Percentiles rank a stretch among this genome's conserved stretches.
Conservation (phyloP, 2,888 invertebrate species). For the Argynnis bischoffii region DNA sequence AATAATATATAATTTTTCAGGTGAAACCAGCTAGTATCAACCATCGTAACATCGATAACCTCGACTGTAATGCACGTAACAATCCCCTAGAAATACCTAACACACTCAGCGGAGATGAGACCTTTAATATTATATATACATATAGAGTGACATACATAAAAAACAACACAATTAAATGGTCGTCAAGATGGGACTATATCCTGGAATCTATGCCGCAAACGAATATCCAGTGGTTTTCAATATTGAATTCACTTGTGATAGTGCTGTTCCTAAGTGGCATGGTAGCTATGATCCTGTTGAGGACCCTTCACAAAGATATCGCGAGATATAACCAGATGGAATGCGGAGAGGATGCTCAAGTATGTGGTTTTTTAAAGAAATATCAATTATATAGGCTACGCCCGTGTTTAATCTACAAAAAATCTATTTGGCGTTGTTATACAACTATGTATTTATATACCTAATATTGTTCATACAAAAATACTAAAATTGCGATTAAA, state of each 20-base stretch:
- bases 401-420: too few relatives aligned
- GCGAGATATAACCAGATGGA: slow-evolving; percentile 98
- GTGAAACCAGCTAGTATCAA: slow-evolving; percentile 82
- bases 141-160: slow-evolving; percentile 92
- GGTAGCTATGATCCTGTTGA: slow-evolving; percentile 99
- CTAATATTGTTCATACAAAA: too few relatives aligned
- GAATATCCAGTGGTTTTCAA: slow-evolving; percentile 99
- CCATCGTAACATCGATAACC: slow-evolving; percentile 69
- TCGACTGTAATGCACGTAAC: slow-evolving; percentile 78
- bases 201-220: slow-evolving; percentile 99
- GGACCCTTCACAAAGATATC: slow-evolving; percentile 98
- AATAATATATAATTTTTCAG: slow-evolving; percentile 37
- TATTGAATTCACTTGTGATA: slow-evolving; percentile 98
- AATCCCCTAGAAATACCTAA: slow-evolving; percentile 87
- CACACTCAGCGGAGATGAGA: slow-evolving; percentile 71
- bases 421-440: too few relatives aligned
- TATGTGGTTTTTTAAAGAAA: slow-evolving; percentile 68
- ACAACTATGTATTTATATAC: too few relatives aligned
- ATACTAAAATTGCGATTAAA: too few relatives aligned
- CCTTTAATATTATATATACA: slow-evolving; percentile 89
- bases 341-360: slow-evolving; percentile 94
- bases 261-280: slow-evolving; percentile 98
- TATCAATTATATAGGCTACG: not conserved
- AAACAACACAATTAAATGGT: slow-evolving; percentile 96
- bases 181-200: slow-evolving; percentile 99